Percentiles rank a stretch among this genome's conserved stretches.
Evolutionary conservation across 2,888 invertebrate genomes (phyloP).

Genomic region (Apamea anceps): DNA sequence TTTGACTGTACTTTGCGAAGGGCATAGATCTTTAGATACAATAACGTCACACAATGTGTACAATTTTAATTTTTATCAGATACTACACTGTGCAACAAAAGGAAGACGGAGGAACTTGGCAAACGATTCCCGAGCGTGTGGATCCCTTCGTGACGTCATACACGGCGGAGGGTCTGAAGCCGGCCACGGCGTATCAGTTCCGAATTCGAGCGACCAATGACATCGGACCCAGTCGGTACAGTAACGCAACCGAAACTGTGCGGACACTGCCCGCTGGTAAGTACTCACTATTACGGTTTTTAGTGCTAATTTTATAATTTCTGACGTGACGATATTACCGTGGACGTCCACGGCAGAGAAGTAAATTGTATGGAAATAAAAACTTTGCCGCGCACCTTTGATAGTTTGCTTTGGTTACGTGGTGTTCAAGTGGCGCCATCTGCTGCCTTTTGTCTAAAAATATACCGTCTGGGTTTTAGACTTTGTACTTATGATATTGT

Average conservation of each 20-base stretch:
- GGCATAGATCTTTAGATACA: background rate
- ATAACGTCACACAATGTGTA: background rate
- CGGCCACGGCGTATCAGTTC: conserved; percentile 97
- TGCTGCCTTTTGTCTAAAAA: too few relatives aligned
- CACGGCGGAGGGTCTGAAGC: conserved; percentile 95
- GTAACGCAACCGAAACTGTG: conserved; percentile 96
- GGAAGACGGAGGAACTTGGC: conserved; percentile 96
- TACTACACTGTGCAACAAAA: conserved; percentile 98
- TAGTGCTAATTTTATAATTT: background rate
- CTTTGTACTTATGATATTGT: too few relatives aligned
- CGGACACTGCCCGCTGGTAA: conserved; percentile 96
- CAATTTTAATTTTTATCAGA: conserved; percentile 77
- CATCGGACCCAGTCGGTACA: conserved; percentile 97
- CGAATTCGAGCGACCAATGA: conserved; percentile 99
- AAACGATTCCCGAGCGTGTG: conserved; percentile 95
- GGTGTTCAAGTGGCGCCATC: too few relatives aligned
- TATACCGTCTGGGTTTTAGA: background rate
- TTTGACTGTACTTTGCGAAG: background rate
- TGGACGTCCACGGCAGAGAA: too few relatives aligned
- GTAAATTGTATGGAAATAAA: too few relatives aligned
- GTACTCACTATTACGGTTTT: conserved; percentile 23
- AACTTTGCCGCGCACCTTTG: too few relatives aligned
- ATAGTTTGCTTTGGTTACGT: too few relatives aligned
- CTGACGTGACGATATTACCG: too few relatives aligned
- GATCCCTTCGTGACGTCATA: conserved; percentile 96